Evolutionary conservation across 2,888 invertebrate species (phyloP).

Genomic region (Tetropium fuscum): DNA sequence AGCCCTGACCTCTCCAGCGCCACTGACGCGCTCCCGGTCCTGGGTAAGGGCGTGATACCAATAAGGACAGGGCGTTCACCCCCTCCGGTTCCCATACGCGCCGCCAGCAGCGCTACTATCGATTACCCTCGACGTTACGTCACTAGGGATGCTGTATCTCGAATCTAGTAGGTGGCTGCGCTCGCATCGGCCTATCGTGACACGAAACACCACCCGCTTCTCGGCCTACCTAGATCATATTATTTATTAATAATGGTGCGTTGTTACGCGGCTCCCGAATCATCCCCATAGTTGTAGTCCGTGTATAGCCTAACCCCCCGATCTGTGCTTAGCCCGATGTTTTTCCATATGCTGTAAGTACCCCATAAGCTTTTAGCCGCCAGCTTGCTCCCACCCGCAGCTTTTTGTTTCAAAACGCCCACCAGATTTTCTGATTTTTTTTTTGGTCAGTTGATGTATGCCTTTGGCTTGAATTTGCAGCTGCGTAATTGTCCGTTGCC

Average conservation of each 20-base stretch:
- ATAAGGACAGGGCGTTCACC: slow-evolving; percentile 63
- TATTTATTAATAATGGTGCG: slow-evolving; percentile 18
- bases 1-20: slow-evolving; percentile 18
- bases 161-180: slow-evolving; percentile 59
- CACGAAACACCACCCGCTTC: slow-evolving; percentile 42
- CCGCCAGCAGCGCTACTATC: slow-evolving; percentile 64
- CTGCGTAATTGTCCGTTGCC: neutral
- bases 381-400: neutral
- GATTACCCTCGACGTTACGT: slow-evolving; percentile 65
- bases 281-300: slow-evolving; percentile 32
- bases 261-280: slow-evolving; percentile 29
- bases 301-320: slow-evolving; percentile 15
- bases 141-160: slow-evolving; percentile 62
- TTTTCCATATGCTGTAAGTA: slow-evolving; percentile 37
- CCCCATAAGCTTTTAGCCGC: slow-evolving; percentile 14
- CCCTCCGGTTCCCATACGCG: slow-evolving; percentile 54
- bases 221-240: slow-evolving; percentile 38
- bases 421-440: neutral
- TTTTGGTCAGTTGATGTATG: neutral
- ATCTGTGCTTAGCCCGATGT: slow-evolving; percentile 27
- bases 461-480: neutral
- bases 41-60: slow-evolving; percentile 44
- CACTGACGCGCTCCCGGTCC: slow-evolving; percentile 19
- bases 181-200: slow-evolving; percentile 51
- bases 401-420: neutral